phyloP scores from a whole-genome alignment of 1,140 invertebrate genomes.

The Euwallacea fornicatus region DNA sequence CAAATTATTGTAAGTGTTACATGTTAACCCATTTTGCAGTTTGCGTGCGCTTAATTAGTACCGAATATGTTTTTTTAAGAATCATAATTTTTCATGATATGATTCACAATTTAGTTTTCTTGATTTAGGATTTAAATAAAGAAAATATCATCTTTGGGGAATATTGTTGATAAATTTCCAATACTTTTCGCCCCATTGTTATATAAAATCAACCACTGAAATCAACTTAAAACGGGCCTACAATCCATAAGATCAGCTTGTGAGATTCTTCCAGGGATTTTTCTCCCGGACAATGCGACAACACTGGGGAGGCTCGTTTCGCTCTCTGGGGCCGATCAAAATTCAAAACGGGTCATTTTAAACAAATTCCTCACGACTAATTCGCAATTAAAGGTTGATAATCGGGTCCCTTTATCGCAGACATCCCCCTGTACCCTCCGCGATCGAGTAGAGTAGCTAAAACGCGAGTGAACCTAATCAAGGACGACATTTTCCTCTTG shows the following conservation, averaged over 20 bases:
- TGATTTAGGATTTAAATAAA: background rate
- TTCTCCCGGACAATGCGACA: slow-evolving; percentile 11
- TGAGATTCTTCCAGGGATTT: background rate
- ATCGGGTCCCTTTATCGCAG: slow-evolving; percentile 42
- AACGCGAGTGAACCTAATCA: slow-evolving; percentile 9
- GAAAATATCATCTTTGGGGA: background rate
- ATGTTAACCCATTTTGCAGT: no score
- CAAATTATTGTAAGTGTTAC: no score
- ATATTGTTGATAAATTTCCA: no score
- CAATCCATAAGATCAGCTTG: slow-evolving; percentile 2
- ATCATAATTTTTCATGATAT: background rate
- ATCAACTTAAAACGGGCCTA: slow-evolving; percentile 1
- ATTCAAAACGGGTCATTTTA: slow-evolving; percentile 49
- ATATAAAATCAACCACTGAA: background rate
- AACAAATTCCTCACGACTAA: slow-evolving; percentile 47
- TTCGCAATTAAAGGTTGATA: slow-evolving; percentile 46
- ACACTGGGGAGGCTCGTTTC: slow-evolving; percentile 37
- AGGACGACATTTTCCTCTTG: slow-evolving; percentile 32
- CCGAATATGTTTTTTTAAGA: background rate
- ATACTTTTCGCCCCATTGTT: background rate
- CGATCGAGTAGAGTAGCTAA: slow-evolving; percentile 17
- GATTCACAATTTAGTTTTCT: background rate
- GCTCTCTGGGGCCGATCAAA: slow-evolving; percentile 46
- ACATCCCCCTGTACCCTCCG: slow-evolving; percentile 38
- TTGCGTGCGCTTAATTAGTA: background rate